These are phyloP conservation scores for Bembecia ichneumoniformis DNA, from an alignment of 2,888 invertebrate species.

Conservation along the genomic window DNA sequence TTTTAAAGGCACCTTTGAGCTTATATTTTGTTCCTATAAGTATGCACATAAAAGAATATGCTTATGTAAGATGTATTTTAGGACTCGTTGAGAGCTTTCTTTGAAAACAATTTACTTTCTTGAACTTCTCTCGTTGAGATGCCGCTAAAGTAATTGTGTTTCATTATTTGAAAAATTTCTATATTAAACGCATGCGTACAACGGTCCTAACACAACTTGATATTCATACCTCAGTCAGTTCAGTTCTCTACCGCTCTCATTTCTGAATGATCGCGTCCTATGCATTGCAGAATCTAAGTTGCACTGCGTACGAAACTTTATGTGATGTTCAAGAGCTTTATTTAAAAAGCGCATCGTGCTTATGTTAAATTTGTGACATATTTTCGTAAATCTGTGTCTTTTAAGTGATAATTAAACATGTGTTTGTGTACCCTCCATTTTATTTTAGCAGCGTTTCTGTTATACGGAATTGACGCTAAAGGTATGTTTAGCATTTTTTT, in stretches of 20 bases:
- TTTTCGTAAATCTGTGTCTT: conserved; percentile 5
- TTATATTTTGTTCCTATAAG: no score
- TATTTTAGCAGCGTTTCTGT: conserved; percentile 16
- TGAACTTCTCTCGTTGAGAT: conserved; percentile 8
- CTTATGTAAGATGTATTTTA: neutral
- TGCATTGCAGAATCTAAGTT: neutral
- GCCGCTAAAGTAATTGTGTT: conserved; percentile 7
- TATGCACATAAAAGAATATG: no score
- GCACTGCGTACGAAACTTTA: neutral
- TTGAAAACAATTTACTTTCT: conserved; percentile 8
- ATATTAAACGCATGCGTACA: conserved; percentile 11
- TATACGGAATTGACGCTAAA: conserved; percentile 26
- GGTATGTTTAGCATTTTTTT: conserved; percentile 19
- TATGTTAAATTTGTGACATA: neutral
- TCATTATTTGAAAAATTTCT: conserved; percentile 6
- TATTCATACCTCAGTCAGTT: no score
- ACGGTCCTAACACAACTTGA: no score
- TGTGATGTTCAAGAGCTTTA: neutral
- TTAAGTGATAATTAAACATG: conserved; percentile 20
- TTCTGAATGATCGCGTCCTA: no score
- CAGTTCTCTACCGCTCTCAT: no score
- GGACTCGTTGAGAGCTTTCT: conserved; percentile 7
- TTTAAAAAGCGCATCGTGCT: neutral
- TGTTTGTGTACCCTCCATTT: conserved; percentile 21
- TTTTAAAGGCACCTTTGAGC: no score